Conservation (phyloP, 2,797 vertebrate genomes). For the Hippoglossus hippoglossus region DNA sequence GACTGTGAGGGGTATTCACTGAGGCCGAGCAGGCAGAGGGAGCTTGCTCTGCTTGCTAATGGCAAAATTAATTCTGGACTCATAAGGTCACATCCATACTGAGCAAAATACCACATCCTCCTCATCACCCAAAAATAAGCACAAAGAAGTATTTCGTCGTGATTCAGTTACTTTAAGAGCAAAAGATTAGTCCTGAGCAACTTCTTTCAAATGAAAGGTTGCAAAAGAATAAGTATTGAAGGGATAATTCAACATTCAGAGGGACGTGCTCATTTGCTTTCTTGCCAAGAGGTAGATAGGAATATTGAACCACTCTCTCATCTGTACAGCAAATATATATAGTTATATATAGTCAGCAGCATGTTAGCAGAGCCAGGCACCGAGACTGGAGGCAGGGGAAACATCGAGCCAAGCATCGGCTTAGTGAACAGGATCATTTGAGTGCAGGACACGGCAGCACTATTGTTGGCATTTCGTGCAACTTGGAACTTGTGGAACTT, state of each 20-base stretch:
- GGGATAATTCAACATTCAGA: too few relatives aligned
- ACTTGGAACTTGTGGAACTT: conserved; percentile 57
- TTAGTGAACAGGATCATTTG: conserved; percentile 41
- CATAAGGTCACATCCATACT: conserved; percentile 56
- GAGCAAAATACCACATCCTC: conserved; percentile 58
- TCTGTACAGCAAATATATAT: not conserved
- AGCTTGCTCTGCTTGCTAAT: conserved; percentile 70
- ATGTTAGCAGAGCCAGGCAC: not conserved
- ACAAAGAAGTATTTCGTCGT: conserved; percentile 28
- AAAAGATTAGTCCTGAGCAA: conserved; percentile 21
- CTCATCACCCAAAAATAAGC: conserved; percentile 38
- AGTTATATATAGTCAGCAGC: not conserved
- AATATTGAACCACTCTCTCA: not conserved
- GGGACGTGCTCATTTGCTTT: not conserved
- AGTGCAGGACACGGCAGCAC: conserved; percentile 30
- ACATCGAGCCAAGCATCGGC: not conserved
- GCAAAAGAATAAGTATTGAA: not conserved
- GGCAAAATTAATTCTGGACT: conserved; percentile 66
- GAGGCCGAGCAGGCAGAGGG: conserved; percentile 52
- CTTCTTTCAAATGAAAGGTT: conserved; percentile 25
- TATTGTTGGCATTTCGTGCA: conserved; percentile 43
- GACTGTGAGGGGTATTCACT: conserved; percentile 61
- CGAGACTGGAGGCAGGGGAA: not conserved
- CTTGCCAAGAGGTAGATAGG: not conserved
- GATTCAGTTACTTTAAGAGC: conserved; percentile 28